These are phyloP conservation scores for Cheilosia vulpina DNA, from an alignment of 2,888 invertebrate species.

Conservation along the genomic window DNA sequence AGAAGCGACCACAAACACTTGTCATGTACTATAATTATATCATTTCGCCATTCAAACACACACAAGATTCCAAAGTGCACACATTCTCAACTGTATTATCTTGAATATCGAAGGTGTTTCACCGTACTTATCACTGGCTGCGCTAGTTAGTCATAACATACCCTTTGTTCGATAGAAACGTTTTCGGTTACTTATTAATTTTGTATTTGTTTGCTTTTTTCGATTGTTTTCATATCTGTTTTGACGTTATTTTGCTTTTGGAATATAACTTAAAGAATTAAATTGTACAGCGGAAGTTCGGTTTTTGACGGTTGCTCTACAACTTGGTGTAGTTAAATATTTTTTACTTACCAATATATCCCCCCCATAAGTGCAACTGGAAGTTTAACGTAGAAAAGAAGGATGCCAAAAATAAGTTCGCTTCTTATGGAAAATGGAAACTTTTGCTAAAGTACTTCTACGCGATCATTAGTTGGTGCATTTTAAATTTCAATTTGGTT, in stretches of 20 bases:
- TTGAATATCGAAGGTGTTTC: slow-evolving; percentile 69
- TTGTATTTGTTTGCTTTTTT: slow-evolving; percentile 47
- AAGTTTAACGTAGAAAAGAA: not conserved
- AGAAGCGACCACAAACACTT: slow-evolving; percentile 62
- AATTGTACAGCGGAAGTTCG: slow-evolving; percentile 17
- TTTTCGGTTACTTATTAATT: slow-evolving; percentile 37
- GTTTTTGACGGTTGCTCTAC: slow-evolving; percentile 18
- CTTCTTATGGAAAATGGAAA: slow-evolving; percentile 44
- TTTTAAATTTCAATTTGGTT: slow-evolving; percentile 56
- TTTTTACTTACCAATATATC: slow-evolving; percentile 12
- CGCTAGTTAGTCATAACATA: slow-evolving; percentile 66
- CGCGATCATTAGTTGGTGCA: slow-evolving; percentile 45
- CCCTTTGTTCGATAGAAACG: slow-evolving; percentile 69
- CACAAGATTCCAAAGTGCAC: slow-evolving; percentile 38
- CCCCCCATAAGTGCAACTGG: slow-evolving; percentile 57
- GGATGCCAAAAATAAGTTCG: slow-evolving; percentile 1
- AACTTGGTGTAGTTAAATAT: slow-evolving; percentile 22
- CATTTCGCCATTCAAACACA: slow-evolving; percentile 47
- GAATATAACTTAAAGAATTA: slow-evolving; percentile 27
- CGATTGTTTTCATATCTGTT: slow-evolving; percentile 5
- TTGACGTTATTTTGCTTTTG: slow-evolving; percentile 52
- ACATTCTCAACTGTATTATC: slow-evolving; percentile 51
- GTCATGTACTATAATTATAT: slow-evolving; percentile 70
- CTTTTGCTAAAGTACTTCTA: slow-evolving; percentile 15
- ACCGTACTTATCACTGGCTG: slow-evolving; percentile 66